Evolutionary conservation across 2,888 invertebrate genomes (phyloP).

Genomic region (Laspeyria flexula): DNA sequence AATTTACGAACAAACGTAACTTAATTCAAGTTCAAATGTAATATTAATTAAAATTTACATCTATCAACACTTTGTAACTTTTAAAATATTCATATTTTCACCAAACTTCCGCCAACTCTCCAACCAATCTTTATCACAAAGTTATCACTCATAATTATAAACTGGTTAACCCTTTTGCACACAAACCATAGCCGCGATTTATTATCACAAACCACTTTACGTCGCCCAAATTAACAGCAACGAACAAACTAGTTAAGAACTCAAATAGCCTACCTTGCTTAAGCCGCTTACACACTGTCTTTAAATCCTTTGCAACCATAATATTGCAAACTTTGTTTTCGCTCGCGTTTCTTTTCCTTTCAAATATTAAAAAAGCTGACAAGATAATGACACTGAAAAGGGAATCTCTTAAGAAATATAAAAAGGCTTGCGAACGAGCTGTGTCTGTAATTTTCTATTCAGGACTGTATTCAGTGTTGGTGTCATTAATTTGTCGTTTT

Average conservation of each 20-base stretch:
- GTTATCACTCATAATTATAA: background rate
- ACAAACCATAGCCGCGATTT: background rate
- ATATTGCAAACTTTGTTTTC: conserved; percentile 18
- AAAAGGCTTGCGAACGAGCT: conserved; percentile 12
- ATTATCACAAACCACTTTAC: background rate
- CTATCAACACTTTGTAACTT: no score
- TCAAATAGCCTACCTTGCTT: conserved; percentile 6
- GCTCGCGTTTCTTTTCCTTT: conserved; percentile 19
- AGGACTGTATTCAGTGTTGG: conserved; percentile 1
- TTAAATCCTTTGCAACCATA: conserved; percentile 4
- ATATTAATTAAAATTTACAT: no score
- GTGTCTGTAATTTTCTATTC: conserved; percentile 5
- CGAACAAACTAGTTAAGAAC: background rate
- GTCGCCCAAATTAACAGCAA: conserved; percentile 1
- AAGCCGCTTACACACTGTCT: conserved; percentile 3
- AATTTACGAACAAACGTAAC: no score
- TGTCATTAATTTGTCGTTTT: conserved; percentile 1
- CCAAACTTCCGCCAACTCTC: no score
- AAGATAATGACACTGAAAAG: conserved; percentile 16
- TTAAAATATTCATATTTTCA: no score
- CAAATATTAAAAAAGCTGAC: conserved; percentile 24
- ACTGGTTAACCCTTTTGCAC: background rate
- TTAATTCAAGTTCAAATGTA: no score
- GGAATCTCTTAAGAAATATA: conserved; percentile 9
- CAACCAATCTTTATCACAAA: no score